These are phyloP conservation scores for Drosophila ustulata DNA, from an alignment of 2,888 invertebrate species.

Conservation along the genomic window DNA sequence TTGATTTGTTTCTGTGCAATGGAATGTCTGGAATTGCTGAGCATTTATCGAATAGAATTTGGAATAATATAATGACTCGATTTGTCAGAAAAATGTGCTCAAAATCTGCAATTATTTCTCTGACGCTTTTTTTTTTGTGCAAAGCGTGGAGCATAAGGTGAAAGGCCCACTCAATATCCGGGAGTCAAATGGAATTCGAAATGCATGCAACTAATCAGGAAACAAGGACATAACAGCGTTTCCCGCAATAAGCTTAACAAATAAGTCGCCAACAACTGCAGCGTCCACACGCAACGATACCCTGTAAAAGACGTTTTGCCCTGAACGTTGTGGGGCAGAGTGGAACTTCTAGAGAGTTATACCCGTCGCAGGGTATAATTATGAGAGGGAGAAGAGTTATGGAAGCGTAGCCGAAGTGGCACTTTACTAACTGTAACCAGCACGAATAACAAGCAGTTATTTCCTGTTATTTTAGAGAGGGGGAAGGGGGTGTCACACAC, in stretches of 20 bases:
- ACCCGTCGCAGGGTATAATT: conserved; percentile 13
- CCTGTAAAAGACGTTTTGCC: neutral
- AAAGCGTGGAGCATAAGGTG: neutral
- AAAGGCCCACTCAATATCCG: conserved; percentile 40
- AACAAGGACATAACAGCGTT: conserved; percentile 20
- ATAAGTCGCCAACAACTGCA: neutral
- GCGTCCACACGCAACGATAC: neutral
- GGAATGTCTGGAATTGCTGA: too few species aligned
- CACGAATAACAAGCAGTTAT: conserved; percentile 28
- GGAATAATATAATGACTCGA: too few species aligned
- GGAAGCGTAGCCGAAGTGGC: conserved; percentile 13
- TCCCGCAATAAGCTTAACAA: conserved; percentile 14
- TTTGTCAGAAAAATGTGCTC: too few species aligned
- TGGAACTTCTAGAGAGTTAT: neutral
- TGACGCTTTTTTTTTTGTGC: neutral
- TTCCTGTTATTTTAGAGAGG: conserved; percentile 26
- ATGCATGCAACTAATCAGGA: conserved; percentile 22
- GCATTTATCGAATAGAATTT: too few species aligned
- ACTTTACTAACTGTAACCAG: conserved; percentile 30
- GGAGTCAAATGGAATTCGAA: conserved; percentile 32
- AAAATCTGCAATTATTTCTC: too few species aligned
- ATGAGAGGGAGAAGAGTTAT: conserved; percentile 29
- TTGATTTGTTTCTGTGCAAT: too few species aligned
- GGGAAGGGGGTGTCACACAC: conserved; percentile 3
- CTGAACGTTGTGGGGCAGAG: too few species aligned